These are phyloP conservation scores for Hycleus cichorii DNA, from an alignment of 1,140 invertebrate genomes.

Conservation along the genomic window DNA sequence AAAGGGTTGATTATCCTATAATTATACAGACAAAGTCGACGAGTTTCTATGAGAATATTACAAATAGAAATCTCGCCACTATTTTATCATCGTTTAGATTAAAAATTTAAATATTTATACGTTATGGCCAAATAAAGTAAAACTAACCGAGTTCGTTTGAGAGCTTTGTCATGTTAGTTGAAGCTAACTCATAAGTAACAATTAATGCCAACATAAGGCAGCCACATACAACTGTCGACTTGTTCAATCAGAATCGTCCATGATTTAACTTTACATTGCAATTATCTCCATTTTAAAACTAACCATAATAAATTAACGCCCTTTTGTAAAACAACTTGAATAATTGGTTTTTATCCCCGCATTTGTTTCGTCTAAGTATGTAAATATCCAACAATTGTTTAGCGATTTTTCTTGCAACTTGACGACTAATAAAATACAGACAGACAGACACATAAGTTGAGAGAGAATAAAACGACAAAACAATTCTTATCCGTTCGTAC, in stretches of 20 bases:
- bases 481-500: not conserved
- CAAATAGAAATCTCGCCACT: too few relatives aligned
- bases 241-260: conserved; percentile 17
- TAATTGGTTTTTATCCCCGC: conserved; percentile 14
- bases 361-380: not conserved
- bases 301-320: conserved; percentile 17
- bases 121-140: conserved; percentile 15
- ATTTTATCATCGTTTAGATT: too few relatives aligned
- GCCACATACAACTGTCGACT: not conserved
- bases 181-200: conserved; percentile 20
- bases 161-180: conserved; percentile 18
- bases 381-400: not conserved
- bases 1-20: too few relatives aligned
- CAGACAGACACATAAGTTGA: not conserved
- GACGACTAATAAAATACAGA: not conserved
- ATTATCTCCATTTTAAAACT: conserved; percentile 19
- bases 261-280: conserved; percentile 18
- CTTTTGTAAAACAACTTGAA: conserved; percentile 4
- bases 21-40: too few relatives aligned
- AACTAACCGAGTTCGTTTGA: conserved; percentile 11
- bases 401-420: not conserved
- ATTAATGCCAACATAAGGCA: conserved; percentile 10
- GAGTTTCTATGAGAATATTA: too few relatives aligned
- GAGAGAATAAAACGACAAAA: conserved; percentile 1
- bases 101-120: conserved; percentile 15